Evolutionary conservation across 2,797 vertebrate species (phyloP), one percentile per base, ranked within the genome.

Genomic region (Spinibarbus caldwelli): DNA sequence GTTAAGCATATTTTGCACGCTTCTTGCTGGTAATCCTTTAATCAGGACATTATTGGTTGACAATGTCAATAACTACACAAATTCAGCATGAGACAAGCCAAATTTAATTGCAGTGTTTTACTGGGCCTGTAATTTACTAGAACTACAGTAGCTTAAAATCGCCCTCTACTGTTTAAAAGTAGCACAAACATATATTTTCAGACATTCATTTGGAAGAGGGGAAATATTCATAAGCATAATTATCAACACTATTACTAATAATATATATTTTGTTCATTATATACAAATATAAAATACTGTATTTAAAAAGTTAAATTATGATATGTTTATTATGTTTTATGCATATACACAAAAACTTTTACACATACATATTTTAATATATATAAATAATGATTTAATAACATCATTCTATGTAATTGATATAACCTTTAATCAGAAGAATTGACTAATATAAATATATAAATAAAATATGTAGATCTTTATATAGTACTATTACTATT

Each of bases 131-230:
- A n/a, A 15, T 57, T 5, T 4, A 14, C 70, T 72, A 26, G 3
- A 47, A 47, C 7, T 31, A 7, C 10, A 52, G 29, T 34, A 34
- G 49, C 2, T 15, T 15, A 76, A 52, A 14, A 57, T n/a, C 49
- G 49, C 49, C 49, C 73, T 77, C 49, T 77, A 17, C 34, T 77
- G 73, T 77, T 77, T n/a, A 17, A 31, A 29, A 47, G 15, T 19
- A 29, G 43, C 43, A 73, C 7, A 67, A 4, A 19, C 6, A 4
- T 36, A 4, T 66, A 5, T 67, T 67, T 31, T 29, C 59, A 17
- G n/a, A 29, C 26, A 17, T 31, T 17, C n/a, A 64, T 31, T 64
- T 64, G 26, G 5, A 62, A 62, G 21, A 54, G 52, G 2, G 3
- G 7, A 54, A 54, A 23, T 23, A 23, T 7, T 19, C 5, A 49